Base-by-base conservation (phyloP, 1,140 invertebrate species). In the Drosophila grimshawi region DNA sequence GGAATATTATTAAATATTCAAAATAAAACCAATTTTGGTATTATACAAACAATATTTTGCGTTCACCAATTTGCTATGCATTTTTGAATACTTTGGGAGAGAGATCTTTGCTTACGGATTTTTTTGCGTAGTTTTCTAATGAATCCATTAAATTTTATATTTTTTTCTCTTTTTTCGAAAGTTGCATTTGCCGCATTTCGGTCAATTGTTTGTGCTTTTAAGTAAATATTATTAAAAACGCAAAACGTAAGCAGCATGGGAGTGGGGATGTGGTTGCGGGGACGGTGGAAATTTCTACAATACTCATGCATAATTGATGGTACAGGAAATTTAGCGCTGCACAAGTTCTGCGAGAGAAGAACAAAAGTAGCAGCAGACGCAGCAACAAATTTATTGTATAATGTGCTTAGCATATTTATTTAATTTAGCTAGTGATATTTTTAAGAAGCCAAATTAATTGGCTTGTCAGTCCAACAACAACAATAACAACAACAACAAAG, bases 191-290 rank as follows among this genome's bases (percentile, higher is more conserved):
- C 53, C 45, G 78, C 66, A 86, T 86, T 88, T 82, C 82, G 80
- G 71, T 63, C 74, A 88, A 86, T 86, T 86, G 83, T 86, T 88
- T 88, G 79, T 82, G 82, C 82, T 73, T 80, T 78, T 70, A 88
- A 82, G 80, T 86, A 86, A 86, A 86, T 86, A 88, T 86, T 86
- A 83, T 86, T 86, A 86, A 86, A 86, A 86, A 86, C 68, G 80
- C 83, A 86, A 88, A 88, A 70, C 63, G 78, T 63, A 65, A 63
- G 61, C 57, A 30, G 29, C 19, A 43, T 5, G 10, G 10, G 19
- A 6, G 37, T 49, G 39, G 29, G 10, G 7, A 43, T 33, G 32
- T 43, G 49, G 74, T 59, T 63, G 43, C n/a, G 66, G 52, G 48
- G 45, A 37, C 37, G 52, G n/a, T 37, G 4, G 48, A 66, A 70